These are phyloP conservation scores for Diarsia mendica DNA, from an alignment of 2,888 invertebrate genomes.

Conservation along the genomic window DNA sequence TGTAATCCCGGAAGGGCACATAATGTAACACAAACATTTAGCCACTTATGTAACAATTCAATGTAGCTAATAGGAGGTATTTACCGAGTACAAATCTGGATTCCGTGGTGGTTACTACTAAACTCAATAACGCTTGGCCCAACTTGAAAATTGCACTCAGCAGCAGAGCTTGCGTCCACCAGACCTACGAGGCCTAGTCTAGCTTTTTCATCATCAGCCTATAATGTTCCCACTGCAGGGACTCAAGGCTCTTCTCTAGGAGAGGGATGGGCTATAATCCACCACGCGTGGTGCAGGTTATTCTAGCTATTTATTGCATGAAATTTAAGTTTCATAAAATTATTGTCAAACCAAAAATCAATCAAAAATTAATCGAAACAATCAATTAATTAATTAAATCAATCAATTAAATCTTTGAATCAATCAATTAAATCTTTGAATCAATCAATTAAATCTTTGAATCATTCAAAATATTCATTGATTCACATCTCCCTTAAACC, in stretches of 20 bases:
- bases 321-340: too few species aligned
- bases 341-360: conserved; percentile 30
- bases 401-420: conserved; percentile 38
- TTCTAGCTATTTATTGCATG: background rate
- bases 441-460: background rate
- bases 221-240: too few species aligned
- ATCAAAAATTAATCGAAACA: background rate
- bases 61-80: background rate
- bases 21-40: too few species aligned
- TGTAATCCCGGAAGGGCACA: too few species aligned
- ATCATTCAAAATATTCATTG: background rate
- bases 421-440: conserved; percentile 41
- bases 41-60: too few species aligned
- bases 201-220: too few species aligned
- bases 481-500: conserved; percentile 74
- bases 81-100: background rate
- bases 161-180: background rate
- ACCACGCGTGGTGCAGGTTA: too few species aligned
- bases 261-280: too few species aligned
- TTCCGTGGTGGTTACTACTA: too few species aligned
- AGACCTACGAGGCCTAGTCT: background rate
- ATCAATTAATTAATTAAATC: conserved; percentile 42
- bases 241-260: too few species aligned
- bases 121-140: background rate
- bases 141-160: background rate